phyloP scores from a whole-genome alignment of 2,888 invertebrate species.

The Orthosia gracilis region DNA sequence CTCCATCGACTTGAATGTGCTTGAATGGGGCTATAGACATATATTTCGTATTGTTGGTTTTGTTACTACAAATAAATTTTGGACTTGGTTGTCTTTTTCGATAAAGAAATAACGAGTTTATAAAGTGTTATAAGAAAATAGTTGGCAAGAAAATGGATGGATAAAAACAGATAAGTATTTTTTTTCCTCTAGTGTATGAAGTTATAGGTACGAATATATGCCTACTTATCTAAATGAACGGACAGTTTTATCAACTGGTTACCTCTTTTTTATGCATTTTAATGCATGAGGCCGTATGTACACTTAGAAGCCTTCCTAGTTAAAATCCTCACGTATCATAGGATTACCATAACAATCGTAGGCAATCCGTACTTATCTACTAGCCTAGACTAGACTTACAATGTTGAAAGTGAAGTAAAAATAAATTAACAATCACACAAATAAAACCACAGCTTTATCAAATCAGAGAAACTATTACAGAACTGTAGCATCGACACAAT shows the following conservation, averaged over 20 bases:
- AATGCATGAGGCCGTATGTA: background rate
- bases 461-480: background rate
- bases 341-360: background rate
- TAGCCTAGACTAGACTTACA: background rate
- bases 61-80: constrained; percentile 7
- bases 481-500: constrained; percentile 8
- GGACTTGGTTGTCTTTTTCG: background rate
- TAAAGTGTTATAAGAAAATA: background rate
- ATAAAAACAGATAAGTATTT: too few relatives aligned
- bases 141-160: background rate
- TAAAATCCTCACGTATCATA: constrained; percentile 3
- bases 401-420: background rate
- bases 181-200: background rate
- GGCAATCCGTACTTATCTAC: constrained; percentile 9
- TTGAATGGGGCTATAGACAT: constrained; percentile 33
- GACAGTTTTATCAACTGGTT: background rate
- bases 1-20: constrained; percentile 40
- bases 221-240: background rate
- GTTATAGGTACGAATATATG: background rate
- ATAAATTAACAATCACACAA: constrained; percentile 1
- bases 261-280: background rate
- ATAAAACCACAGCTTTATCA: background rate
- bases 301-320: background rate
- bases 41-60: constrained; percentile 11
- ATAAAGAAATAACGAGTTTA: background rate